Percentiles rank a stretch among this genome's conserved stretches.
Evolutionary conservation across 2,113 vertebrate genomes (phyloP).

Genomic region (Tinamus guttatus): DNA sequence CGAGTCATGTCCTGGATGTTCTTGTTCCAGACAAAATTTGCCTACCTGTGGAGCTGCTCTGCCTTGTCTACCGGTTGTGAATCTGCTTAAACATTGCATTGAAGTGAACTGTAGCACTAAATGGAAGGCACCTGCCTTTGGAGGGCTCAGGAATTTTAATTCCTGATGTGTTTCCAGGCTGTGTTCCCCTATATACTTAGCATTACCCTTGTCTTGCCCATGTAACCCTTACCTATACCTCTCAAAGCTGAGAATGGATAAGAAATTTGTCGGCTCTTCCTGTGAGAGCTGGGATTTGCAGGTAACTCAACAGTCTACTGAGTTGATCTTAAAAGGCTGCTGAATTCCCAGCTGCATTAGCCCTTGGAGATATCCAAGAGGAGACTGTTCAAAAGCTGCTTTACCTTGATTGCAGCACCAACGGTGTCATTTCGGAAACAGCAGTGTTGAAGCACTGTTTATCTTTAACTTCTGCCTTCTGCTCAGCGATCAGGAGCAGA

Average conservation of each 20-base stretch:
- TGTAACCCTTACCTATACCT: not conserved
- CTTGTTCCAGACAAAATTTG: not conserved
- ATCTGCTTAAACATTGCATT: fast-evolving
- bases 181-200: fast-evolving
- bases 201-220: not conserved
- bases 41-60: not conserved
- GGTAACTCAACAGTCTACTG: not conserved
- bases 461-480: not conserved
- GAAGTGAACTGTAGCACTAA: not conserved
- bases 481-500: fast-evolving
- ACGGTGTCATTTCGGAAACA: not conserved
- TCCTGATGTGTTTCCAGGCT: not conserved
- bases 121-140: not conserved
- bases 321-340: not conserved
- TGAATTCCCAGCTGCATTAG: not conserved
- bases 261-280: not conserved
- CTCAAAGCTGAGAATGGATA: not conserved
- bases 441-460: not conserved
- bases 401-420: not conserved
- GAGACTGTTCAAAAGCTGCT: not conserved
- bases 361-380: not conserved
- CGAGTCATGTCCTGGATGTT: not conserved
- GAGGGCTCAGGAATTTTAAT: not conserved
- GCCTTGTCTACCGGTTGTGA: fast-evolving
- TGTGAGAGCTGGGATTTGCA: not conserved